Evolutionary conservation across 1,140 invertebrate genomes (phyloP), one percentile per base, ranked within the genome.

Genomic region (Psilanteris sp.): DNA sequence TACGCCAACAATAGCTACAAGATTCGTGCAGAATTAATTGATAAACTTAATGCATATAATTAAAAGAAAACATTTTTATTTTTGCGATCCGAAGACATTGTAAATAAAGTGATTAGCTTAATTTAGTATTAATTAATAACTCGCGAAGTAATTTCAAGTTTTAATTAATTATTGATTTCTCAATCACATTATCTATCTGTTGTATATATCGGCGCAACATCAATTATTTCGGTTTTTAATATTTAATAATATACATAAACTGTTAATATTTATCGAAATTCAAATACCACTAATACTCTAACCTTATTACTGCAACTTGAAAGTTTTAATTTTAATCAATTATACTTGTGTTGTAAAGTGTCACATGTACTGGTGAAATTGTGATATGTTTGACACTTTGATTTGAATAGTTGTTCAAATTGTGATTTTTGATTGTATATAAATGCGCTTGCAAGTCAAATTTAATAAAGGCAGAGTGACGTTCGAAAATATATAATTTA

Each of bases 91-190:
- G 14, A 13, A 15, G 4, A 14, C 29, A 44, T 43, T 34, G 29
- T 14, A 36, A 55, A 68, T 57, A 57, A 46, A 68, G 32, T 7
- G 18, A 52, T 59, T 34, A 36, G 44, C 18, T 39, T 31, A 41
- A 43, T 52, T 59, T 44, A 36, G 43, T 52, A 52, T 24, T 59
- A 32, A 59, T 52, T 43, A 59, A 52, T 59, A 52, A 70, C 43
- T 34, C 41, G 9, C 32, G 20, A 50, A 57, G 41, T 57, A 68
- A 50, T 68, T 59, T 52, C 36, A 70, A 70, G 52, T 59, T 59
- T 70, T 59, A 59, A 70, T 70, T 70, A 50, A 68, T 68, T 68
- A 41, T 57, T 31, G 36, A 59, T 70, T 52, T 1, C 4, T 44
- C 27, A 14, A 52, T 59, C 29, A 48, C 27, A 34, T 41, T 68